Base-by-base conservation (phyloP, 1,140 invertebrate genomes). In the Steinernema khuongi region DNA sequence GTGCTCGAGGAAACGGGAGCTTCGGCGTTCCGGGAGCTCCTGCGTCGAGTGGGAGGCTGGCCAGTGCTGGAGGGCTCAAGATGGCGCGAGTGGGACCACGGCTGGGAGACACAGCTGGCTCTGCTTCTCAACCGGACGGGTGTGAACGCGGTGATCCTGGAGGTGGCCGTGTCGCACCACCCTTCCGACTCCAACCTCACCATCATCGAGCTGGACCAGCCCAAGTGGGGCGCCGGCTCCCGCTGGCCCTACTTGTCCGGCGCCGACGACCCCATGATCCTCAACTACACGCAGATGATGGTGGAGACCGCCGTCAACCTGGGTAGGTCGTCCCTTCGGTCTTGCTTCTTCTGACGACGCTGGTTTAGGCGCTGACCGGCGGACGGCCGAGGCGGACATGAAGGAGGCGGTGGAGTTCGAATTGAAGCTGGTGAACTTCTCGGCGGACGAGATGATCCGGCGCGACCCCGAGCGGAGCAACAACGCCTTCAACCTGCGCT, bases 91-190 rank as follows among this genome's bases (percentile, higher is more conserved):
- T 84, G 88, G 0, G 86, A 86, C 1, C 44, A 80, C 28, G 93
- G 93, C 90, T 90, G 79, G 88, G 92, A 74, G 90, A 90, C 7
- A 90, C 1, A 93, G 91, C 86, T 91, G 89, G 71, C 94, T 93
- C 86, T 88, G 91, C 22, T 82, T 0, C 30, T 81, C 1, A 87
- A 87, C 67, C 86, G 88, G 1, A 94, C 94, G 1, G 94, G 92
- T 83, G 92, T 91, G 2, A 91, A 93, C 43, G 92, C 94, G 85
- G 94, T 95, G 82, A 91, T 95, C 81, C 89, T 97, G n/a, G 92
- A 94, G 81, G 93, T 96, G 79, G 93, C 92, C 33, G 91, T 96
- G 70, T 90, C 90, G 1, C 91, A 92, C 4, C 93, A 96, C 86
- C 88, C 94, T n/a, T 72, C 36, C 60, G 26, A 69, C 70, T 70